Evolutionary conservation across 2,888 invertebrate genomes (phyloP).

Genomic region (Globia sparganii): DNA sequence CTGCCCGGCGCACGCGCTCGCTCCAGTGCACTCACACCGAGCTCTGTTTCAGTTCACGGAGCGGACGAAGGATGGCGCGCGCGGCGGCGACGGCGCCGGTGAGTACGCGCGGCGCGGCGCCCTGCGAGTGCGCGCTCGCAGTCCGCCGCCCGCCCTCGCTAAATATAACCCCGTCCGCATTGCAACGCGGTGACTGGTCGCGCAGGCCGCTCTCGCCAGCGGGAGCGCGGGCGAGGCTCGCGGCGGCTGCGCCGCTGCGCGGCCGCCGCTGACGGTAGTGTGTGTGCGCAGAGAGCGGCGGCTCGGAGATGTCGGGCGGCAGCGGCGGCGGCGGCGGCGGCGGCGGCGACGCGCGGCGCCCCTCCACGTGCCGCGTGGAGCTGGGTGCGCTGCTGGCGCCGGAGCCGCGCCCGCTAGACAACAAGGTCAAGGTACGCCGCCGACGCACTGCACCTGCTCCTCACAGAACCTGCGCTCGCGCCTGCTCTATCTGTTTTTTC

Average conservation of each 20-base stretch:
- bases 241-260: slow-evolving; percentile 76
- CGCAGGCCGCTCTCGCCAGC: slow-evolving; percentile 68
- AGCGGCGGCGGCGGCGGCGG: slow-evolving; percentile 83
- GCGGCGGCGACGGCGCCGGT: slow-evolving; percentile 84
- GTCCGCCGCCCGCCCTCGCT: slow-evolving; percentile 73
- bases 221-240: slow-evolving; percentile 58
- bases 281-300: slow-evolving; percentile 84
- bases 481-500: slow-evolving; percentile 2
- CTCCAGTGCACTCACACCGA: slow-evolving; percentile 62
- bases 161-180: slow-evolving; percentile 79
- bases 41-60: slow-evolving; percentile 87
- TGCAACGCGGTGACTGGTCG: slow-evolving; percentile 71
- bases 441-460: slow-evolving; percentile 16
- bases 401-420: slow-evolving; percentile 92
- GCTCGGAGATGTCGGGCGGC: slow-evolving; percentile 85
- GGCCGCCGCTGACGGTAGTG: slow-evolving; percentile 69
- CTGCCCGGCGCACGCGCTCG: slow-evolving; percentile 67
- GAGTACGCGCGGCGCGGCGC: slow-evolving; percentile 69
- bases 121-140: slow-evolving; percentile 59
- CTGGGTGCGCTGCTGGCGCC: slow-evolving; percentile 92
- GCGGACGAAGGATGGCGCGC: slow-evolving; percentile 86
- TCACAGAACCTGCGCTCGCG: background rate
- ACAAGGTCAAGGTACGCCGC: slow-evolving; percentile 93
- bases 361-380: slow-evolving; percentile 90
- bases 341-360: slow-evolving; percentile 77